A percentile compares a stretch with the other conserved stretches of the same genome.
Evolutionary conservation across 2,888 invertebrate species (phyloP).

Genomic region (Drosophila aldrichi): DNA sequence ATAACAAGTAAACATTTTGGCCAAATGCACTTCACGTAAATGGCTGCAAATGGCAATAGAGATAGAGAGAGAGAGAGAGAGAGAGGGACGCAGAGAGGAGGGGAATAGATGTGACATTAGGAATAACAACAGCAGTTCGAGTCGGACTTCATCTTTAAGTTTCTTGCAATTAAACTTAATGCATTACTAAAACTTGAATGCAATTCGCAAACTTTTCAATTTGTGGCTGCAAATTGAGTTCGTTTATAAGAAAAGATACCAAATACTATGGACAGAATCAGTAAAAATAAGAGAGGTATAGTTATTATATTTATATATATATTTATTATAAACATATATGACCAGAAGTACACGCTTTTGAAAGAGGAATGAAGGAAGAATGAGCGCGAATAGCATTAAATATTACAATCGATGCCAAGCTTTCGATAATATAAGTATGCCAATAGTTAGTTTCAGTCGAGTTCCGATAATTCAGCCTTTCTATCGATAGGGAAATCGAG

Average conservation of each 20-base stretch:
- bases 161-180: slow-evolving; percentile 28
- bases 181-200: slow-evolving; percentile 9
- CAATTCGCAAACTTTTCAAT: slow-evolving; percentile 21
- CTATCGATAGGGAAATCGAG: no score
- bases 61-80: background rate
- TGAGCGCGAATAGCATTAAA: no score
- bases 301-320: background rate
- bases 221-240: slow-evolving; percentile 6
- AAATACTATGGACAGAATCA: background rate
- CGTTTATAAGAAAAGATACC: background rate
- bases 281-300: no score
- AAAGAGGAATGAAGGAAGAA: no score
- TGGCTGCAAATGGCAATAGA: slow-evolving; percentile 20
- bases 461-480: no score
- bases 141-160: slow-evolving; percentile 24
- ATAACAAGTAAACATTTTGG: slow-evolving; percentile 40
- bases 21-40: slow-evolving; percentile 49
- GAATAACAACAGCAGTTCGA: slow-evolving; percentile 35
- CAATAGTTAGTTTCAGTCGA: no score
- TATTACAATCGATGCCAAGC: no score
- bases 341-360: no score
- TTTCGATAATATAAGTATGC: no score
- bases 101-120: slow-evolving; percentile 28
- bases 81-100: no score
- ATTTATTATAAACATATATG: no score